These are phyloP conservation scores for Raphicerus campestris DNA, from an alignment of 2,113 vertebrate genomes.

Conservation along the genomic window DNA sequence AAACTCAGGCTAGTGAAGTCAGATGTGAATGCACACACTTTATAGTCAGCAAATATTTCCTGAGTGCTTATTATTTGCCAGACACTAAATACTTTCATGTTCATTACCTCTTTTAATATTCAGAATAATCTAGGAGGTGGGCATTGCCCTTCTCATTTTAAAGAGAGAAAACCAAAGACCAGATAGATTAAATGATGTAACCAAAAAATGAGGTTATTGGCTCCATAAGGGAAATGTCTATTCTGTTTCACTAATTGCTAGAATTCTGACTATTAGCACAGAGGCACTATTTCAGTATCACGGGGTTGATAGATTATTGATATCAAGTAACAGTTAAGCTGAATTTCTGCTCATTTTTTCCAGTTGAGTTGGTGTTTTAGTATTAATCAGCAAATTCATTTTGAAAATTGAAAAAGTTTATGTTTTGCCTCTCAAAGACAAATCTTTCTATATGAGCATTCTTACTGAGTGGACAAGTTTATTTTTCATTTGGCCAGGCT, in stretches of 20 bases:
- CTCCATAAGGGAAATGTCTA: neutral
- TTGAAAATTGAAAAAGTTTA: neutral
- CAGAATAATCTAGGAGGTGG: neutral
- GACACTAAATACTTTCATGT: neutral
- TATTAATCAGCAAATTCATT: neutral
- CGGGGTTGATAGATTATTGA: neutral
- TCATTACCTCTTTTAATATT: neutral
- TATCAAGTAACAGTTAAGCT: neutral
- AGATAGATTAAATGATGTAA: neutral
- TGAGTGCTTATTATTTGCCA: neutral
- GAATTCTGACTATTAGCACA: neutral
- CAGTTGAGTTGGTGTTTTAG: neutral
- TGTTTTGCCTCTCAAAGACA: neutral
- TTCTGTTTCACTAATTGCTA: neutral
- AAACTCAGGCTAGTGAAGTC: neutral
- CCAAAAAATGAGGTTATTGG: neutral
- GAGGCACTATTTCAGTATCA: neutral
- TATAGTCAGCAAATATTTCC: neutral
- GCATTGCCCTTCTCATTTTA: neutral
- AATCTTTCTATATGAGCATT: neutral
- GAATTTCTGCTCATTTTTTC: neutral
- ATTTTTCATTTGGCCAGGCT: neutral
- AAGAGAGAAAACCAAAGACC: neutral
- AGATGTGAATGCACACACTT: neutral
- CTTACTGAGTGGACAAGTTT: neutral